Percentiles rank a stretch among this genome's conserved stretches.
phyloP scores from a whole-genome alignment of 2,888 invertebrate species.

The Deroplatys truncata region DNA sequence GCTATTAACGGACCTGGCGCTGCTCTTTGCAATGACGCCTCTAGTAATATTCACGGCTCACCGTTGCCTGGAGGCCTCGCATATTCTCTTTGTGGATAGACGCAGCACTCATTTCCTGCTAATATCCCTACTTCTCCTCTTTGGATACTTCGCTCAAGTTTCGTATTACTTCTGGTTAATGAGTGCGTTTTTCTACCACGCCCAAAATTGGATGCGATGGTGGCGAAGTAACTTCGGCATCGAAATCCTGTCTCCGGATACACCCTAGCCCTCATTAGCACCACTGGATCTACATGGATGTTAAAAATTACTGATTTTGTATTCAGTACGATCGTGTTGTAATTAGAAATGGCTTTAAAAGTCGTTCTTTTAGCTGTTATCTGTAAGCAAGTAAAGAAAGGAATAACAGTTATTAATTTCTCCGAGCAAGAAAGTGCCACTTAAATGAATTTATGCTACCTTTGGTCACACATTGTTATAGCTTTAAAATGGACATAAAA shows the following conservation, averaged over 20 bases:
- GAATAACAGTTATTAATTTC: too few species aligned
- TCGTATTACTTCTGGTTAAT: background rate
- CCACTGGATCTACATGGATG: too few species aligned
- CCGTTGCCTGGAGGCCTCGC: background rate
- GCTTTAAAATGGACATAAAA: too few species aligned
- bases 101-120: background rate
- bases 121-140: background rate
- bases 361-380: too few species aligned
- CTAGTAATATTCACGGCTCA: background rate
- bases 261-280: too few species aligned
- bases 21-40: background rate
- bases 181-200: background rate
- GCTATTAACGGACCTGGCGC: conserved; percentile 1
- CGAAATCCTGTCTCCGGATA: background rate
- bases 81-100: background rate
- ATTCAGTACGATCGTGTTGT: too few species aligned
- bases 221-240: background rate
- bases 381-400: too few species aligned
- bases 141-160: background rate
- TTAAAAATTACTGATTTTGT: too few species aligned
- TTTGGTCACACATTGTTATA: too few species aligned
- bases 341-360: too few species aligned
- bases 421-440: too few species aligned
- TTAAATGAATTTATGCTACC: too few species aligned
- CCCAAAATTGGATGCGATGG: background rate